Evolutionary conservation across 2,888 invertebrate species (phyloP).

Genomic region (Eledone cirrhosa): DNA sequence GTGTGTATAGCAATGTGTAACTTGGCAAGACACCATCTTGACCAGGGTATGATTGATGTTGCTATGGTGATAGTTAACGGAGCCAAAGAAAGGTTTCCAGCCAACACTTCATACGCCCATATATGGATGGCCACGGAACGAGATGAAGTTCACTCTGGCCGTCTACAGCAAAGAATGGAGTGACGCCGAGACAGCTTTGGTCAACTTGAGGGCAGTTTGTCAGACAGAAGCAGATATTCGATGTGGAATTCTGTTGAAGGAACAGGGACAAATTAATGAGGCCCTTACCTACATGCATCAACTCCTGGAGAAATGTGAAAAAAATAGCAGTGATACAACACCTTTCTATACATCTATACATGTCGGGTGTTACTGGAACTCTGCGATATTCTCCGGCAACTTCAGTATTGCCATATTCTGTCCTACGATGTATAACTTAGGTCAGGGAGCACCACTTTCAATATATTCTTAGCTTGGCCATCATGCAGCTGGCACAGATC

Average conservation of each 20-base stretch:
- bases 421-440: conserved; percentile 77
- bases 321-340: conserved; percentile 39
- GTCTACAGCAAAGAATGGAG: conserved; percentile 73
- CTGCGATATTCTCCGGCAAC: conserved; percentile 59
- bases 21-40: conserved; percentile 72
- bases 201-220: conserved; percentile 76
- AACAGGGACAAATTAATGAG: conserved; percentile 59
- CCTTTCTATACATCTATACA: conserved; percentile 55
- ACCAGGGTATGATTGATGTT: conserved; percentile 59
- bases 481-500: conserved; percentile 82
- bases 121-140: conserved; percentile 75
- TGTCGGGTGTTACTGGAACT: conserved; percentile 58
- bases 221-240: conserved; percentile 72
- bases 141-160: conserved; percentile 59
- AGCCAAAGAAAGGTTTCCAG: conserved; percentile 74
- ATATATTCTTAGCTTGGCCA: conserved; percentile 78
- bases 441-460: conserved; percentile 81
- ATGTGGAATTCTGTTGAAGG: conserved; percentile 60
- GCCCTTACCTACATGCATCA: conserved; percentile 50
- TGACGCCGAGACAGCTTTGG: conserved; percentile 76
- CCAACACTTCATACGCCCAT: conserved; percentile 71
- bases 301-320: conserved; percentile 48
- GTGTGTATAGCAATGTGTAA: conserved; percentile 78
- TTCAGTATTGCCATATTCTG: conserved; percentile 68
- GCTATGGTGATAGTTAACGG: conserved; percentile 73